phyloP scores from a whole-genome alignment of 2,797 vertebrate species.

The Carduelis carduelis region DNA sequence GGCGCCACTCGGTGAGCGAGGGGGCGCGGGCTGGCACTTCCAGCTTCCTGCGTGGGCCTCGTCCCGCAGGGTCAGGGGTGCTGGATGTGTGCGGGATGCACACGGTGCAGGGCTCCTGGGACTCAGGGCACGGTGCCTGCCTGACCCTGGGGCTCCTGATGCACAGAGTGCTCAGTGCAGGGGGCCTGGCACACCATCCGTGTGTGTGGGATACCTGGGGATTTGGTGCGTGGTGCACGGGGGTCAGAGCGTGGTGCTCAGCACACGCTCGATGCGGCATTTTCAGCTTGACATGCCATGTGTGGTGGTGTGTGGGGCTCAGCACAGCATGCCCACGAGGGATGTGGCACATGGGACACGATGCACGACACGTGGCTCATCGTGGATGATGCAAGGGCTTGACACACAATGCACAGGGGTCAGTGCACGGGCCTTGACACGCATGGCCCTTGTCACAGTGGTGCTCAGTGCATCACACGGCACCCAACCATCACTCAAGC shows the following conservation, averaged over 20 bases:
- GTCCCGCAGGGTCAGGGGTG: background rate
- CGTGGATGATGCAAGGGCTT: accelerated
- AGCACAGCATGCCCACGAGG: accelerated
- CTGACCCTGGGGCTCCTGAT: background rate
- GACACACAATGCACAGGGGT: accelerated
- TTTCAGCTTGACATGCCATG: accelerated
- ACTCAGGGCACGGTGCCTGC: background rate
- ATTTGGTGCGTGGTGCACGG: accelerated
- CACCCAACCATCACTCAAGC: background rate
- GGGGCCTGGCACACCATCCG: background rate
- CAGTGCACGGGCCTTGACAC: accelerated
- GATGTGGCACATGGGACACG: accelerated
- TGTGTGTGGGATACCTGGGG: accelerated
- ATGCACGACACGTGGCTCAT: accelerated
- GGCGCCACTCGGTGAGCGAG: conserved; percentile 18
- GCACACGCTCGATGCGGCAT: accelerated
- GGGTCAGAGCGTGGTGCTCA: accelerated
- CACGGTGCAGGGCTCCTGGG: too few relatives aligned
- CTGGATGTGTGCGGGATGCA: background rate
- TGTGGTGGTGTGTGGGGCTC: accelerated
- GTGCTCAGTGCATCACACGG: accelerated
- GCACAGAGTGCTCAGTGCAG: accelerated
- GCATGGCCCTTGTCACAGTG: accelerated
- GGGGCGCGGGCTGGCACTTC: background rate
- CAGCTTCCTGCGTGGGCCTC: background rate